Evolutionary conservation across 2,113 vertebrate genomes (phyloP).

Genomic region (Coptodon rendalli): DNA sequence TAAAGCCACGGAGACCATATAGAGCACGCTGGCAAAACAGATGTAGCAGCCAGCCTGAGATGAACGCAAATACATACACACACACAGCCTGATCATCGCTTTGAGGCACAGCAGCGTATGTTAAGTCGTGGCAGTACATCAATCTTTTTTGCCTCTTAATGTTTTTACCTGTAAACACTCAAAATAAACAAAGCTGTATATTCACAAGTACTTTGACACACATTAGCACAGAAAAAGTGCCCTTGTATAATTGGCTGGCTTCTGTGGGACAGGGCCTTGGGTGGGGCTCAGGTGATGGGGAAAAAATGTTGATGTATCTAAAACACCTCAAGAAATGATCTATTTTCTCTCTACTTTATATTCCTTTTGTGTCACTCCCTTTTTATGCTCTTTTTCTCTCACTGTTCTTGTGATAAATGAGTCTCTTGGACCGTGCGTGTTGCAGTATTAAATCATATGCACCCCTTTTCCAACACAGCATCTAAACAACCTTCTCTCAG

Average conservation of each 20-base stretch:
- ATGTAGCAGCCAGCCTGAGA: neutral
- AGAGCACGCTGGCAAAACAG: neutral
- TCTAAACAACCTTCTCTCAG: slow-evolving; percentile 21
- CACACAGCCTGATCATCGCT: neutral
- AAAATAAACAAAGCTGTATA: neutral
- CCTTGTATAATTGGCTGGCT: slow-evolving; percentile 4
- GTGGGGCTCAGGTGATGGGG: slow-evolving; percentile 42
- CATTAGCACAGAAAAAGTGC: neutral
- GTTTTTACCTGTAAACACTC: neutral
- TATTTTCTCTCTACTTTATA: slow-evolving; percentile 25
- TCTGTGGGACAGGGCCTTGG: slow-evolving; percentile 1
- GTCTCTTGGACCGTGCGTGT: neutral
- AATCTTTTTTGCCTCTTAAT: slow-evolving; percentile 39
- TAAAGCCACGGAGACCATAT: neutral
- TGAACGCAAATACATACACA: neutral
- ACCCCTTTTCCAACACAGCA: neutral
- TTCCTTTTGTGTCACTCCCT: slow-evolving; percentile 24
- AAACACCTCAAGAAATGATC: slow-evolving; percentile 33
- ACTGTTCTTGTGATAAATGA: slow-evolving; percentile 53
- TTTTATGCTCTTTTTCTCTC: neutral
- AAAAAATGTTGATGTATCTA: slow-evolving; percentile 31
- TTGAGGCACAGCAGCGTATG: slow-evolving; percentile 5
- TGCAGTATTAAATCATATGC: slow-evolving; percentile 41
- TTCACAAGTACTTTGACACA: neutral
- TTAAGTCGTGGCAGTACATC: slow-evolving; percentile 32